phyloP scores from a whole-genome alignment of 2,888 invertebrate species.

The Criorhina ranunculi region DNA sequence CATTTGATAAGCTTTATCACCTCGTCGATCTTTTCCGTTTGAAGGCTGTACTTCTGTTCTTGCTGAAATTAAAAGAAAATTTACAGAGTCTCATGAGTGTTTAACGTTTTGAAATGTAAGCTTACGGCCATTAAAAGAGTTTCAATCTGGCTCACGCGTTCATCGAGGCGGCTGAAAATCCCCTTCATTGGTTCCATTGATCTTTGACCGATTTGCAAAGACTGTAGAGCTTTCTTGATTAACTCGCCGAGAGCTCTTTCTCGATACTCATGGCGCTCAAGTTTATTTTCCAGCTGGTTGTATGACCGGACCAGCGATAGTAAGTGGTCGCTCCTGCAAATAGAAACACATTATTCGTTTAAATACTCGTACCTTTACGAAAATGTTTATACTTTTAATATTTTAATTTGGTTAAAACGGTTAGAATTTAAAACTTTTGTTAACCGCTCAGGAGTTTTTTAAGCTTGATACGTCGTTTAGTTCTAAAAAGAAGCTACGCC shows the following conservation, averaged over 20 bases:
- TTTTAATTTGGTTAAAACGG: too few species aligned
- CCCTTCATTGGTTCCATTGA: constrained; percentile 89
- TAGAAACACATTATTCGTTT: neutral
- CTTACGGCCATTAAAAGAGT: constrained; percentile 89
- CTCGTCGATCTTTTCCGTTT: constrained; percentile 82
- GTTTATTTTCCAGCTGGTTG: constrained; percentile 91
- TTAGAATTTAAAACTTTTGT: too few species aligned
- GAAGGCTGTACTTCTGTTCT: constrained; percentile 83
- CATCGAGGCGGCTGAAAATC: constrained; percentile 89
- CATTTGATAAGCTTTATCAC: constrained; percentile 83
- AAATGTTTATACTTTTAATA: too few species aligned
- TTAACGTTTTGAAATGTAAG: neutral
- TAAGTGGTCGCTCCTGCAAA: constrained; percentile 87
- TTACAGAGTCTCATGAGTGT: neutral
- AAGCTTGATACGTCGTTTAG: too few species aligned
- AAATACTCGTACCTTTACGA: too few species aligned
- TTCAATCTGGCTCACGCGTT: constrained; percentile 90
- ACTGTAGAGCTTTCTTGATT: constrained; percentile 89
- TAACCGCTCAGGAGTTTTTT: too few species aligned
- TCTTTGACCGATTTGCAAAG: constrained; percentile 90
- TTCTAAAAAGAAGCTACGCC: too few species aligned
- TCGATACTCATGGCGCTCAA: constrained; percentile 93
- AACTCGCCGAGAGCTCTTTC: constrained; percentile 92
- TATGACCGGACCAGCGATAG: constrained; percentile 92
- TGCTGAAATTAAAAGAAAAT: constrained; percentile 79